Conservation (phyloP, 2,113 vertebrate species). For the Chlamydotis undulata region DNA sequence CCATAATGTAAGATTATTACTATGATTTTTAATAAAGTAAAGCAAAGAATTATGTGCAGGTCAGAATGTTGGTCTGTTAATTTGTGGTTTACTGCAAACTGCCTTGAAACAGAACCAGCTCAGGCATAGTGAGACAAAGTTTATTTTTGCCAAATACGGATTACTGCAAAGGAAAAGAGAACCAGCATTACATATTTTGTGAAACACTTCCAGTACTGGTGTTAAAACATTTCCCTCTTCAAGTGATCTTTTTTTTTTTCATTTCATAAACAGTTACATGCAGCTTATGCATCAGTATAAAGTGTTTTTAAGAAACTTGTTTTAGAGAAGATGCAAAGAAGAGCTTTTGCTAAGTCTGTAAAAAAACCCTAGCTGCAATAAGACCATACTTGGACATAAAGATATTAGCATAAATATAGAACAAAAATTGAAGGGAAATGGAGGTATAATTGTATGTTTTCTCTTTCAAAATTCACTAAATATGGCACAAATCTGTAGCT, state of each 20-base stretch:
- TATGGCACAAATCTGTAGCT: not conserved
- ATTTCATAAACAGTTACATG: not conserved
- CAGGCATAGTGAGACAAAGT: not conserved
- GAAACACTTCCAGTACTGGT: not conserved
- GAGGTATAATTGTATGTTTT: not conserved
- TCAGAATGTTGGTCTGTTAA: not conserved
- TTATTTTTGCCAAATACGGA: not conserved
- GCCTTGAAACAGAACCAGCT: not conserved
- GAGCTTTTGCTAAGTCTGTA: not conserved
- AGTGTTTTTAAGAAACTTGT: not conserved
- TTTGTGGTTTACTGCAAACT: not conserved
- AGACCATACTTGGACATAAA: not conserved
- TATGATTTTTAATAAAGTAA: not conserved
- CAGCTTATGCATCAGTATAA: not conserved
- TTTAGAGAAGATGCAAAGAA: not conserved
- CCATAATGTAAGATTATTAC: not conserved
- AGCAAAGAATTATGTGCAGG: not conserved
- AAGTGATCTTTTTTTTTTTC: not conserved
- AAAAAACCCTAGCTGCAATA: not conserved
- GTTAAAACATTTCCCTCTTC: not conserved
- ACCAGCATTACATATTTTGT: not conserved
- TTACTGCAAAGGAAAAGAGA: not conserved
- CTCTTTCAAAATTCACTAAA: conserved; percentile 7
- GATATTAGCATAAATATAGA: not conserved
- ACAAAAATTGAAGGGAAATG: not conserved